phyloP scores from a whole-genome alignment of 2,888 invertebrate species.

The Apantesis nais region DNA sequence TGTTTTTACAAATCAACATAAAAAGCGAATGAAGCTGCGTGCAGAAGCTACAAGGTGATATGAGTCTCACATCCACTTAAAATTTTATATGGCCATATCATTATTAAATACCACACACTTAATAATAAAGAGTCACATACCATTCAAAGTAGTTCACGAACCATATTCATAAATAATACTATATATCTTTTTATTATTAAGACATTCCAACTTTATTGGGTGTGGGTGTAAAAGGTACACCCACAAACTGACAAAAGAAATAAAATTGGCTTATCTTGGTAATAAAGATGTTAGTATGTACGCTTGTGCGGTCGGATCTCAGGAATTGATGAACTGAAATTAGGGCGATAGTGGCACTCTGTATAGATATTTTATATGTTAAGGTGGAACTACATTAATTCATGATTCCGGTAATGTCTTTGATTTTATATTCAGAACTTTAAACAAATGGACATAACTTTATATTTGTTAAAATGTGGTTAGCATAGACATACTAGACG shows the following conservation, averaged over 20 bases:
- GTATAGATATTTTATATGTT: not conserved
- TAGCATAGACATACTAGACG: too few relatives aligned
- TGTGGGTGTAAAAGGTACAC: constrained; percentile 44
- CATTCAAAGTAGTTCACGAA: constrained; percentile 5
- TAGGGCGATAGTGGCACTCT: constrained; percentile 5
- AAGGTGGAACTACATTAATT: not conserved
- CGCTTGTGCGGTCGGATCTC: constrained; percentile 23
- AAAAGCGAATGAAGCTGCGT: not conserved
- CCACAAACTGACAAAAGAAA: constrained; percentile 27
- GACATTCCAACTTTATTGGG: constrained; percentile 55
- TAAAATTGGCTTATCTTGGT: constrained; percentile 53
- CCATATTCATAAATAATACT: constrained; percentile 35
- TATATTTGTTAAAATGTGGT: not conserved
- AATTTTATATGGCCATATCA: constrained; percentile 2
- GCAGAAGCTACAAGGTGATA: not conserved
- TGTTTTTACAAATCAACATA: not conserved
- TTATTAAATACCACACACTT: constrained; percentile 6
- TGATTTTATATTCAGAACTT: not conserved
- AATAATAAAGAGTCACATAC: not conserved
- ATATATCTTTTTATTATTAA: constrained; percentile 51
- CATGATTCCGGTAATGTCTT: not conserved
- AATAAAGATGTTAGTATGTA: constrained; percentile 38
- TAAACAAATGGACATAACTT: not conserved
- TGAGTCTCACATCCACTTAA: not conserved
- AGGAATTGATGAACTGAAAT: constrained; percentile 32